phyloP scores from a whole-genome alignment of 1,140 invertebrate species.

The Eriocheir sinensis region DNA sequence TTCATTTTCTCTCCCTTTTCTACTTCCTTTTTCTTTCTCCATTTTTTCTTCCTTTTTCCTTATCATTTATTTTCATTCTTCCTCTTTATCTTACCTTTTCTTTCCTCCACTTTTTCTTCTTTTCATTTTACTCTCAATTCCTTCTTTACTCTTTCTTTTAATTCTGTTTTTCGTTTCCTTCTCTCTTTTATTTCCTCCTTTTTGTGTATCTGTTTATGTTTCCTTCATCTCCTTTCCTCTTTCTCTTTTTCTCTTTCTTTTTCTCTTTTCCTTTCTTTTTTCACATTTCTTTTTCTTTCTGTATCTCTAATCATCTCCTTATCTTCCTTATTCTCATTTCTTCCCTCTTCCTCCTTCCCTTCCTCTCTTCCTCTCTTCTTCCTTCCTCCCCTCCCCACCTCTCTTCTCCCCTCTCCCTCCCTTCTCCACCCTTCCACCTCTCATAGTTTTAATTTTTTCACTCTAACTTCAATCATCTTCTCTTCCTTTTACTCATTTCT shows the following conservation, averaged over 20 bases:
- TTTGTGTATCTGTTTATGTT: no score
- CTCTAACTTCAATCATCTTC: no score
- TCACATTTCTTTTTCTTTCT: neutral
- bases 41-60: neutral
- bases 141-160: neutral
- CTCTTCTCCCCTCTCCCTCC: neutral
- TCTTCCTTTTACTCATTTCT: no score
- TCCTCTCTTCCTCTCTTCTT: conserved; percentile 1
- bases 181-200: neutral
- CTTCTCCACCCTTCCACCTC: neutral
- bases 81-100: neutral
- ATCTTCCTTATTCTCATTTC: neutral
- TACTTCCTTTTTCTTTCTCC: neutral
- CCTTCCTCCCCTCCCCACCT: neutral
- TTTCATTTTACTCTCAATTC: no score
- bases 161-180: neutral
- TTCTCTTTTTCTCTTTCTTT: neutral
- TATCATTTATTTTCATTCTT: neutral
- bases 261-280: neutral
- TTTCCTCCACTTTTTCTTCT: neutral
- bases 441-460: neutral
- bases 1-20: neutral
- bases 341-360: neutral
- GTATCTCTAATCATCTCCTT: neutral
- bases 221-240: neutral